A percentile compares a stretch with the other conserved stretches of the same genome.
Evolutionary conservation across 1,140 invertebrate species (phyloP).

Genomic region (Melanaphis sacchari): DNA sequence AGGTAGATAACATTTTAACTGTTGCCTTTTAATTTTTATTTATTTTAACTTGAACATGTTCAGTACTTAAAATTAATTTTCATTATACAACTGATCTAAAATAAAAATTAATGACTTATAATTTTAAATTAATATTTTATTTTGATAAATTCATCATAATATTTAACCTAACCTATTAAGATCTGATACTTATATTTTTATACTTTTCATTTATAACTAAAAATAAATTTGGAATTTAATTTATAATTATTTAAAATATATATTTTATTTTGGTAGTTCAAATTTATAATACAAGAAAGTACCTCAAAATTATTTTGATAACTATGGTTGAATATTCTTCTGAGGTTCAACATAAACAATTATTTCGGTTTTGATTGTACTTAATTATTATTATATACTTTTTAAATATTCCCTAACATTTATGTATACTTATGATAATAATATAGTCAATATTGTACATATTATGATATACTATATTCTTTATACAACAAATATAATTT

Average conservation of each 20-base stretch:
- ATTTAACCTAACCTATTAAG: background rate
- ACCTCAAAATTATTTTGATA: background rate
- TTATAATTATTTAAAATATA: constrained; percentile 18
- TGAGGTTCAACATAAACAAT: background rate
- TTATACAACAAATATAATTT: background rate
- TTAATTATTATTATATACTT: background rate
- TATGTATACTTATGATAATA: background rate
- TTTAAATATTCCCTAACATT: background rate
- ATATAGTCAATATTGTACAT: background rate
- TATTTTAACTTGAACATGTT: background rate
- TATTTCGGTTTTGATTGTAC: background rate
- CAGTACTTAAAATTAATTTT: background rate
- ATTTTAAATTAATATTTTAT: background rate
- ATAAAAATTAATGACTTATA: background rate
- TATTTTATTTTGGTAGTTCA: background rate
- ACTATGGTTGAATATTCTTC: background rate
- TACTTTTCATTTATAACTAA: background rate
- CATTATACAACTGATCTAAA: background rate
- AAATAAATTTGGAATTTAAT: background rate
- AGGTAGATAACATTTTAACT: background rate
- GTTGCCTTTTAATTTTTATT: background rate
- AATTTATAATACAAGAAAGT: background rate
- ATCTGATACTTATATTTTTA: constrained; percentile 11
- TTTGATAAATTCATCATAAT: background rate
- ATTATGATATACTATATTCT: background rate